Percentiles rank a stretch among this genome's conserved stretches.
These are phyloP conservation scores for Pseudolycoriella hygida DNA, from an alignment of 2,888 invertebrate species.

Conservation along the genomic window DNA sequence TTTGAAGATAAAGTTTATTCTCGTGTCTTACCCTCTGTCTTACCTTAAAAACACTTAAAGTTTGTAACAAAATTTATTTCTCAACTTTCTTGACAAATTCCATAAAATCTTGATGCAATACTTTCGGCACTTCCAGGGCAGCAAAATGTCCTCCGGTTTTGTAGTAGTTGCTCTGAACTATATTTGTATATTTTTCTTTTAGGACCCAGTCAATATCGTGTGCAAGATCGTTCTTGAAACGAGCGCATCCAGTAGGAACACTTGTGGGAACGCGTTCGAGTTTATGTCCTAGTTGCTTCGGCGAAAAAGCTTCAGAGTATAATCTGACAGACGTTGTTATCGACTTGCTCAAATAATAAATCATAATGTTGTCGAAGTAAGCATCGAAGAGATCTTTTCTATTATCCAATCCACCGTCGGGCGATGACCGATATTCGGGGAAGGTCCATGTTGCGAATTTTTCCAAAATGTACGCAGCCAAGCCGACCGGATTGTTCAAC, in stretches of 20 bases:
- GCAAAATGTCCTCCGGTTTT: constrained; percentile 72
- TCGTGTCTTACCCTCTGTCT: too few relatives aligned
- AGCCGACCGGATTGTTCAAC: constrained; percentile 45
- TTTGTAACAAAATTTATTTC: too few relatives aligned
- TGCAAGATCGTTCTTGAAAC: constrained; percentile 50
- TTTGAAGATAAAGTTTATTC: too few relatives aligned
- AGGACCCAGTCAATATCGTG: constrained; percentile 40
- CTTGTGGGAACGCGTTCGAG: constrained; percentile 36
- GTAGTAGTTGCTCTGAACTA: constrained; percentile 47
- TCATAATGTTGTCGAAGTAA: constrained; percentile 54
- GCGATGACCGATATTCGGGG: constrained; percentile 25
- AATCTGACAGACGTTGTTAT: constrained; percentile 52
- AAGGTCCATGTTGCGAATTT: constrained; percentile 54
- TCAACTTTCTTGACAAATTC: constrained; percentile 24
- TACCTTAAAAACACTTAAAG: too few relatives aligned
- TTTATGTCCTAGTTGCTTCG: constrained; percentile 16
- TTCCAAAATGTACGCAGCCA: constrained; percentile 55
- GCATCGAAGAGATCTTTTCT: constrained; percentile 20
- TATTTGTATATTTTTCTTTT: constrained; percentile 39
- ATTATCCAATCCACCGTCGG: constrained; percentile 38
- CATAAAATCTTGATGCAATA: constrained; percentile 53
- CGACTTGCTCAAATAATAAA: constrained; percentile 58
- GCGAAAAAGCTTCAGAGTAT: constrained; percentile 40
- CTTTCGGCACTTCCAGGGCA: constrained; percentile 56
- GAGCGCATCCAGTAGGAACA: constrained; percentile 57